Evolutionary conservation across 2,797 vertebrate species (phyloP).

Genomic region (Gephyroberyx darwinii): DNA sequence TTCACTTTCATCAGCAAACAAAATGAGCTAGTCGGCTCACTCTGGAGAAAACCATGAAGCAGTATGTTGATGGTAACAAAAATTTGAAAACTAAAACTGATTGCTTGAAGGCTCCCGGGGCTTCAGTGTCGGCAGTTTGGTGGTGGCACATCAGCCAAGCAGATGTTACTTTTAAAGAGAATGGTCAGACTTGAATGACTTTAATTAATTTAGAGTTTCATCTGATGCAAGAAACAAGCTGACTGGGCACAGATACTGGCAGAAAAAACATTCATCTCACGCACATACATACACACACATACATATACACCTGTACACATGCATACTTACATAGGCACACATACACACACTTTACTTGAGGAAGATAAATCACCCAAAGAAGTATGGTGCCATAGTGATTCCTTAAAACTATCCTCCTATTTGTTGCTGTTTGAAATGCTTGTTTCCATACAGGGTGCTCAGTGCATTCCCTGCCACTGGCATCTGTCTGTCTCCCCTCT

Average conservation of each 20-base stretch:
- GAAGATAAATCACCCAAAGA: neutral
- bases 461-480: slow-evolving; percentile 38
- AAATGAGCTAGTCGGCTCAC: slow-evolving; percentile 11
- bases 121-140: slow-evolving; percentile 26
- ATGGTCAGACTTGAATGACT: slow-evolving; percentile 49
- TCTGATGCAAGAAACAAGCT: slow-evolving; percentile 5
- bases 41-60: neutral
- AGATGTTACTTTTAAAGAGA: slow-evolving; percentile 43
- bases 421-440: slow-evolving; percentile 18
- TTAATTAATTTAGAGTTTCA: slow-evolving; percentile 49
- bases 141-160: slow-evolving; percentile 33
- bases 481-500: slow-evolving; percentile 33
- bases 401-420: neutral
- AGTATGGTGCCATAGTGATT: neutral
- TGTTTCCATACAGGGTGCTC: slow-evolving; percentile 20
- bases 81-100: slow-evolving; percentile 9
- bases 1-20: slow-evolving; percentile 49
- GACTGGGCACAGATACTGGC: neutral
- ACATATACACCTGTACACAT: neutral
- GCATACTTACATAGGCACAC: neutral
- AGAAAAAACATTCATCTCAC: neutral
- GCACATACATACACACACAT: neutral
- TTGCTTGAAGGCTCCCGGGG: slow-evolving; percentile 26
- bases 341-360: neutral
- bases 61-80: slow-evolving; percentile 6